These are phyloP conservation scores for Chaenocephalus aceratus DNA, from an alignment of 2,113 vertebrate species.

Conservation along the genomic window DNA sequence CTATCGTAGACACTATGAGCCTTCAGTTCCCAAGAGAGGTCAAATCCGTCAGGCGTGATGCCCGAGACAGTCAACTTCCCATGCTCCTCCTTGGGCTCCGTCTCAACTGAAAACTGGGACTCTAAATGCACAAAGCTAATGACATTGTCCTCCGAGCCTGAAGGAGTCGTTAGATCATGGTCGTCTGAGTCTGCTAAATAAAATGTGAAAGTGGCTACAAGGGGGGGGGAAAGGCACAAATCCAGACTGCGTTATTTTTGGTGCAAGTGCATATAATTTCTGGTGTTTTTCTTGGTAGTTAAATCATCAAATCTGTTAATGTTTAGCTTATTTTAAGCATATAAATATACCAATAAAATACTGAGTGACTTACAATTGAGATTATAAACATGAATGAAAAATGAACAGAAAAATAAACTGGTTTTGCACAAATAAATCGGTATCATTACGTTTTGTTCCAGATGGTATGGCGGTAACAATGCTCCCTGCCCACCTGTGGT, in stretches of 20 bases:
- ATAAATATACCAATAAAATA: neutral
- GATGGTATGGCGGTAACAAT: neutral
- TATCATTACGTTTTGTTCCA: neutral
- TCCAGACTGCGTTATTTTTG: slow-evolving; percentile 36
- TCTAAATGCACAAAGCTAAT: slow-evolving; percentile 78
- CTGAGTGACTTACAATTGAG: neutral
- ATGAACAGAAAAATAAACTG: too few species aligned
- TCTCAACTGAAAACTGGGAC: slow-evolving; percentile 59
- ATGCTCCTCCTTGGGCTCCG: slow-evolving; percentile 58
- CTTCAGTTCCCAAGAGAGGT: slow-evolving; percentile 67
- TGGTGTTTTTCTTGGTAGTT: neutral
- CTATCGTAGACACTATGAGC: slow-evolving; percentile 61
- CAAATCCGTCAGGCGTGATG: slow-evolving; percentile 73
- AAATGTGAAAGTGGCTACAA: slow-evolving; percentile 81
- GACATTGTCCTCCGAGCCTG: slow-evolving; percentile 73
- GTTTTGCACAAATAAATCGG: neutral
- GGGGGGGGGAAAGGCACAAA: slow-evolving; percentile 68
- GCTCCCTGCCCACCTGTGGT: slow-evolving; percentile 87
- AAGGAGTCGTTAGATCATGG: slow-evolving; percentile 63
- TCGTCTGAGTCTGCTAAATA: slow-evolving; percentile 77
- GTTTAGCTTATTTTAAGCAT: too few species aligned
- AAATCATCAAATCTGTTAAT: neutral
- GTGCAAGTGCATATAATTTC: neutral
- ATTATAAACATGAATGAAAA: neutral
- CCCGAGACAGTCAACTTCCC: slow-evolving; percentile 66